These are phyloP conservation scores for Chinchilla lanigera DNA, from an alignment of 2,113 vertebrate species.

Conservation along the genomic window DNA sequence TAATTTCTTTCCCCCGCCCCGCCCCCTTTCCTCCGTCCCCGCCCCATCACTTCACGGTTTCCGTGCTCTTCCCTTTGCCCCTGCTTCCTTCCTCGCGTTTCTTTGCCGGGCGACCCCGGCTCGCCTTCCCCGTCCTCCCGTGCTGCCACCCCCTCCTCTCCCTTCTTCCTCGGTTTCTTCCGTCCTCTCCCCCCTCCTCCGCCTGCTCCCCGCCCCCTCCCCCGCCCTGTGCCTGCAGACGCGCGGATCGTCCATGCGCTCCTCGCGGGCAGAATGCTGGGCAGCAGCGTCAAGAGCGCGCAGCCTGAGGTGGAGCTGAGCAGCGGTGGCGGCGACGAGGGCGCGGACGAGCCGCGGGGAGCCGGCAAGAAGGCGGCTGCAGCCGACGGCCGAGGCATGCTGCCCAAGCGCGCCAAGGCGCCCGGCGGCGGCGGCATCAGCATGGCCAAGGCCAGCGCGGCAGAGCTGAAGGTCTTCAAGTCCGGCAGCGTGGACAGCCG, in stretches of 20 bases:
- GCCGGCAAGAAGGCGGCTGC: conserved; percentile 83
- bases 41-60: conserved; percentile 50
- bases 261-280: conserved; percentile 93
- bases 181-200: conserved; percentile 46
- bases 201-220: conserved; percentile 46
- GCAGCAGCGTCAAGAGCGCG: conserved; percentile 91
- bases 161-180: conserved; percentile 62
- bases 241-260: conserved; percentile 90
- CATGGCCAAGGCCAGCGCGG: conserved; percentile 84
- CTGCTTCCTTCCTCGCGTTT: neutral
- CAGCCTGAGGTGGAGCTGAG: conserved; percentile 85
- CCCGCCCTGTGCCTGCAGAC: conserved; percentile 77
- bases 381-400: conserved; percentile 86
- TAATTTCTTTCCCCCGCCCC: conserved; percentile 51
- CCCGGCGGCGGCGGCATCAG: conserved; percentile 71
- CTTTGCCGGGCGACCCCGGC: conserved; percentile 20
- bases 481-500: conserved; percentile 88
- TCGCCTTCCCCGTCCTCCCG: neutral
- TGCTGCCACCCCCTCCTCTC: neutral
- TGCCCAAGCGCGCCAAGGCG: conserved; percentile 89
- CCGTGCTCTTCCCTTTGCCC: conserved; percentile 23
- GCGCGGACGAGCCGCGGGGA: conserved; percentile 86
- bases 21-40: conserved; percentile 64
- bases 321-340: conserved; percentile 88
- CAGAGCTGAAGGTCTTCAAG: conserved; percentile 94